Conservation (phyloP, 2,113 vertebrate species). For the Pao palembangensis region DNA sequence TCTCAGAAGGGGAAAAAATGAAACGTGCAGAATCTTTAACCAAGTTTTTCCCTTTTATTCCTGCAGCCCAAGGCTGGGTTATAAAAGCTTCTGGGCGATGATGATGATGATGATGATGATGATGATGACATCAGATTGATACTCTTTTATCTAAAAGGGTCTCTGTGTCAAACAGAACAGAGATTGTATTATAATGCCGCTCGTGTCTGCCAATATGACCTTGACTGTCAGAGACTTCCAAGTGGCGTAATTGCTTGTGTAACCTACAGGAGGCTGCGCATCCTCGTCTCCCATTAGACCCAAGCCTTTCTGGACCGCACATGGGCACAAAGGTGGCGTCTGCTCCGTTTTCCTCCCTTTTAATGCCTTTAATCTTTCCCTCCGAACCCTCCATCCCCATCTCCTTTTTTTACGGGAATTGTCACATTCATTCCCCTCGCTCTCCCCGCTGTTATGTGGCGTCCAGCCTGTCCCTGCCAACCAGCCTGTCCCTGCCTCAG, state of each 20-base stretch:
- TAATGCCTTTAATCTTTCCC: conserved; percentile 16
- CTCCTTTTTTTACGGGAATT: conserved; percentile 32
- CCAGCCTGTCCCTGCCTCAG: conserved; percentile 40
- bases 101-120: too few relatives aligned
- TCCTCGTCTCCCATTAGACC: conserved; percentile 56
- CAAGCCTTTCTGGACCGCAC: conserved; percentile 46
- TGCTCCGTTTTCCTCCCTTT: conserved; percentile 17
- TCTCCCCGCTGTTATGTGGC: conserved; percentile 40
- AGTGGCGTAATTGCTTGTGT: conserved; percentile 65
- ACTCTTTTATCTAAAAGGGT: conserved; percentile 48
- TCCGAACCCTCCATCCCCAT: conserved; percentile 29
- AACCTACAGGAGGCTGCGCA: conserved; percentile 62
- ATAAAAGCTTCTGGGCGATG: too few relatives aligned
- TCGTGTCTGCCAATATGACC: conserved; percentile 64
- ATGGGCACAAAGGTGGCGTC: conserved; percentile 23
- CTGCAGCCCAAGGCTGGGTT: too few relatives aligned
- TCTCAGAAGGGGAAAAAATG: background rate
- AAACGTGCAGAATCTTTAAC: background rate
- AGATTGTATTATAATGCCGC: conserved; percentile 64
- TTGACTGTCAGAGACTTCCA: conserved; percentile 65
- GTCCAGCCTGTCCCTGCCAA: conserved; percentile 45
- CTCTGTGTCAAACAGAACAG: conserved; percentile 43
- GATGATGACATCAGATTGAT: conserved; percentile 41
- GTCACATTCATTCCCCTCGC: conserved; percentile 41
- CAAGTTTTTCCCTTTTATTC: too few relatives aligned